Conservation (phyloP, 2,113 vertebrate genomes). For the Rhea americana region DNA sequence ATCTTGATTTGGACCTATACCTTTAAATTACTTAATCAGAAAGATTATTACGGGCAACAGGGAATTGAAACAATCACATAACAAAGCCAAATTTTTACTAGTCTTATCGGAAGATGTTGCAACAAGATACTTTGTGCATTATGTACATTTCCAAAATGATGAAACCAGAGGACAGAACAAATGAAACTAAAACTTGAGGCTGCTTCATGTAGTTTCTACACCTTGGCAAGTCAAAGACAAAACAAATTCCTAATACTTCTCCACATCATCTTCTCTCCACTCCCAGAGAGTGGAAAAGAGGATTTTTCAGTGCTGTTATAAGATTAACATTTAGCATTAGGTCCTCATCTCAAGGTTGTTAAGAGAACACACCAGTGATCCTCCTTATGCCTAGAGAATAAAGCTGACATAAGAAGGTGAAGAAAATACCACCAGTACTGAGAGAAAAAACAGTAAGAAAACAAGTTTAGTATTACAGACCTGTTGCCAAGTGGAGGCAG, state of each 20-base stretch:
- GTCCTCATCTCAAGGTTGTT: neutral
- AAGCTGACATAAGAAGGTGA: neutral
- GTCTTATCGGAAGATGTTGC: conserved; percentile 16
- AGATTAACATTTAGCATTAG: neutral
- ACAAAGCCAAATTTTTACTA: neutral
- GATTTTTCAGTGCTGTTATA: neutral
- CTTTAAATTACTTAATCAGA: neutral
- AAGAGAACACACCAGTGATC: neutral
- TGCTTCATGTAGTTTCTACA: neutral
- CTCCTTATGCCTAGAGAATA: neutral
- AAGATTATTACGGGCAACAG: neutral
- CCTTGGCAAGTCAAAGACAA: neutral
- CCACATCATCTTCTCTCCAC: neutral
- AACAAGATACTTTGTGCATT: neutral
- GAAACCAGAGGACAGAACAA: conserved; percentile 23
- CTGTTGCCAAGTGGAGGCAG: conserved; percentile 54
- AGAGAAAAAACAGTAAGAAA: conserved; percentile 40
- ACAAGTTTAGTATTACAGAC: neutral
- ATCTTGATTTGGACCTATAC: neutral
- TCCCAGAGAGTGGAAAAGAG: neutral
- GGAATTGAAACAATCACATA: neutral
- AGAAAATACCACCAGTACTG: conserved; percentile 7
- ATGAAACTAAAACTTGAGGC: conserved; percentile 1
- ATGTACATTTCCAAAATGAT: conserved; percentile 5
- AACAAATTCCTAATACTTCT: neutral